phyloP scores from a whole-genome alignment of 2,888 invertebrate genomes.

The Thera obeliscata region DNA sequence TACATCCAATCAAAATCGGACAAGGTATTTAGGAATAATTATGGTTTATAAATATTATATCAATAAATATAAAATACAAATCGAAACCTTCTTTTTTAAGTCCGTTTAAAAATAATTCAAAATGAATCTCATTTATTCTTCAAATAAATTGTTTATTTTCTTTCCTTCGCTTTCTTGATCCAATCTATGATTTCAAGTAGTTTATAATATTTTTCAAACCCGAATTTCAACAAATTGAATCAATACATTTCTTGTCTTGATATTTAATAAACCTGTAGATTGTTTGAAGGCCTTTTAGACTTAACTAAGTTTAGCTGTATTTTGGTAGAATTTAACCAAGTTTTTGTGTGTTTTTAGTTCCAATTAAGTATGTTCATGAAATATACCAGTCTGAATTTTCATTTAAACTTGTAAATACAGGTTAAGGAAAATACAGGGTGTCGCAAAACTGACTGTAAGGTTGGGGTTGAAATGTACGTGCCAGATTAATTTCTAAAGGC shows the following conservation, averaged over 20 bases:
- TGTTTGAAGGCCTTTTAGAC: constrained; percentile 29
- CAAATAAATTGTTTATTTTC: constrained; percentile 28
- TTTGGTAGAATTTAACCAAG: constrained; percentile 7
- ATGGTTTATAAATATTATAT: no score
- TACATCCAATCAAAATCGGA: no score
- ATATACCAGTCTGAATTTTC: constrained; percentile 32
- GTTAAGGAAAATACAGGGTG: constrained; percentile 39
- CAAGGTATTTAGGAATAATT: no score
- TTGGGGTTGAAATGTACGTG: constrained; percentile 18
- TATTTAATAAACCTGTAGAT: constrained; percentile 12
- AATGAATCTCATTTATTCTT: constrained; percentile 38
- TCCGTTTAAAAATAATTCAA: background rate
- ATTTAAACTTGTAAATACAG: constrained; percentile 37
- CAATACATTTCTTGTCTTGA: background rate
- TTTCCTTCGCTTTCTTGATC: background rate
- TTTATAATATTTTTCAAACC: background rate
- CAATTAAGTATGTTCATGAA: constrained; percentile 19
- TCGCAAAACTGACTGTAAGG: constrained; percentile 19
- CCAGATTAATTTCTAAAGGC: constrained; percentile 20
- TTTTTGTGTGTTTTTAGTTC: constrained; percentile 15
- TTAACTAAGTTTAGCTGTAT: constrained; percentile 17
- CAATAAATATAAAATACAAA: no score
- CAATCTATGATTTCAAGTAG: constrained; percentile 3
- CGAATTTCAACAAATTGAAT: constrained; percentile 4
- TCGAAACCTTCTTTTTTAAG: background rate